Evolutionary conservation across 2,113 vertebrate genomes (phyloP).

Genomic region (Petrocephalus microphthalmus): DNA sequence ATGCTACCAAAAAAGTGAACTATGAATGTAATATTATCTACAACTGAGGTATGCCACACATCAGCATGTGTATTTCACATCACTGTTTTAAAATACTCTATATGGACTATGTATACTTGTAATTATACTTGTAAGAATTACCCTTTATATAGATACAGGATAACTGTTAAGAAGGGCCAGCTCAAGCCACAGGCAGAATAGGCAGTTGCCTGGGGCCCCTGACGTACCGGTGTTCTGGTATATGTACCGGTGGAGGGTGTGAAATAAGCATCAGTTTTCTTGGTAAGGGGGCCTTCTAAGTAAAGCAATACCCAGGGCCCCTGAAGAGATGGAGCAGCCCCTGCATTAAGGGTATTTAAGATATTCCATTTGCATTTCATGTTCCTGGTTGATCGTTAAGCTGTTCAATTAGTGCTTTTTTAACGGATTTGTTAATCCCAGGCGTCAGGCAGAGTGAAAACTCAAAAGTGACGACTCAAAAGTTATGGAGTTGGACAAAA

Average conservation of each 20-base stretch:
- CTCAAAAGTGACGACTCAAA: not conserved
- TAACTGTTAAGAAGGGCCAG: not conserved
- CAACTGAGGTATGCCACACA: not conserved
- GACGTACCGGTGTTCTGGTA: not conserved
- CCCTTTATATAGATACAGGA: not conserved
- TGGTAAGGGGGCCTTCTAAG: not conserved
- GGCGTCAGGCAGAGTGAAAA: not conserved
- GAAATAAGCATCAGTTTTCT: not conserved
- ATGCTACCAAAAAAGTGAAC: not conserved
- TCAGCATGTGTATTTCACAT: not conserved
- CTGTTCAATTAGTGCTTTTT: not conserved
- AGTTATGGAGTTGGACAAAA: not conserved
- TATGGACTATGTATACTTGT: not conserved
- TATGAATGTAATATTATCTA: not conserved
- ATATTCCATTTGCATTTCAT: not conserved
- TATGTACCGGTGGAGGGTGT: too few species aligned
- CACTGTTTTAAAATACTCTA: not conserved
- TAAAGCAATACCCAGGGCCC: not conserved
- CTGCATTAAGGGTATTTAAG: not conserved
- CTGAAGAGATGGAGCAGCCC: not conserved
- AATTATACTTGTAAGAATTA: not conserved
- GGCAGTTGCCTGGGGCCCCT: not conserved
- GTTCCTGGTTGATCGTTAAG: not conserved
- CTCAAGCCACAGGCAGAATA: not conserved
- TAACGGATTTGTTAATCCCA: not conserved